Percentiles rank a stretch among this genome's conserved stretches.
Evolutionary conservation across 2,797 vertebrate species (phyloP).

Genomic region (Mormyrops boulengeri): DNA sequence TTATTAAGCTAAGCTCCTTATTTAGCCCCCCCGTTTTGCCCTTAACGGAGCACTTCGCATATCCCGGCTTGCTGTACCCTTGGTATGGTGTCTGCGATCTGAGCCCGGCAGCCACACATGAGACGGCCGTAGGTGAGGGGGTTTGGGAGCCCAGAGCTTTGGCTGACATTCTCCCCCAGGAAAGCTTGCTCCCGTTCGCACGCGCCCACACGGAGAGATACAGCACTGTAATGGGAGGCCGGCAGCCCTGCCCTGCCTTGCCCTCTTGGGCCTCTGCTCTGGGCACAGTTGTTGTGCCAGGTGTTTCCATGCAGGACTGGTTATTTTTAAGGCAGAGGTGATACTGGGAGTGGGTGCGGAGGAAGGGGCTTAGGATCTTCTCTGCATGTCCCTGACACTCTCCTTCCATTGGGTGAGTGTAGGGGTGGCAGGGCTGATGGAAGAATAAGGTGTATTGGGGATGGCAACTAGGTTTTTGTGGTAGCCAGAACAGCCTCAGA

Average conservation of each 20-base stretch:
- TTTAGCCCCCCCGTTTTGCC: neutral
- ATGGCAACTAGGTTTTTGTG: neutral
- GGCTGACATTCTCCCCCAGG: neutral
- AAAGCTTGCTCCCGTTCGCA: neutral
- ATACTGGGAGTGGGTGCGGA: neutral
- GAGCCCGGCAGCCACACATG: neutral
- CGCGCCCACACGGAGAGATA: constrained; percentile 43
- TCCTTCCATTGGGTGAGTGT: constrained; percentile 9
- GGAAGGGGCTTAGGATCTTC: constrained; percentile 17
- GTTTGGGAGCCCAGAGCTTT: neutral
- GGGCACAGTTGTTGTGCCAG: constrained; percentile 76
- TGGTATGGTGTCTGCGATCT: constrained; percentile 30
- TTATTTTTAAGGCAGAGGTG: constrained; percentile 57
- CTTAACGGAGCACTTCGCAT: neutral
- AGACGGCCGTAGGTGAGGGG: constrained; percentile 7
- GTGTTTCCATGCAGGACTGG: constrained; percentile 63
- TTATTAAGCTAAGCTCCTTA: neutral
- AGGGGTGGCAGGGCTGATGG: neutral
- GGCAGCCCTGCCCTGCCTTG: constrained; percentile 48
- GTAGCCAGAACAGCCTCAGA: neutral
- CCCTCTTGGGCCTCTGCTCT: constrained; percentile 45
- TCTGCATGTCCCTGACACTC: constrained; percentile 40
- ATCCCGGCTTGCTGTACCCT: neutral
- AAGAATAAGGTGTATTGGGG: neutral
- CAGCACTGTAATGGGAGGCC: constrained; percentile 64